Evolutionary conservation across 1,140 invertebrate genomes (phyloP).

Genomic region (Cydia amplana): DNA sequence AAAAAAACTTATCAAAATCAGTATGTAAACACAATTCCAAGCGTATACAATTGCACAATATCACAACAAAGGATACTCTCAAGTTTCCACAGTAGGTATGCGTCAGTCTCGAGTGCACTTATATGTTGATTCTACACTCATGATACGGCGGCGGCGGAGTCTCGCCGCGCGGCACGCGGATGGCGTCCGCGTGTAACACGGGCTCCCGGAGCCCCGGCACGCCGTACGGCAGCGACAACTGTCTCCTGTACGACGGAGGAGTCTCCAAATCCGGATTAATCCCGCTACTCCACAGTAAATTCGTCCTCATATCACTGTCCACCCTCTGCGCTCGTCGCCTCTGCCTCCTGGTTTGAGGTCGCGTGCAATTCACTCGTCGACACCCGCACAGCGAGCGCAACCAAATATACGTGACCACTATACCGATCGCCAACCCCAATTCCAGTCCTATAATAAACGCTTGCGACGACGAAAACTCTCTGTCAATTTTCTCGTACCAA

Average conservation of each 20-base stretch:
- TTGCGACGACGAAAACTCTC: constrained; percentile 69
- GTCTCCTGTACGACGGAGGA: constrained; percentile 63
- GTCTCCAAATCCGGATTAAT: constrained; percentile 66
- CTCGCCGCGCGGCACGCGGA: constrained; percentile 53
- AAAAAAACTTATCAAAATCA: background rate
- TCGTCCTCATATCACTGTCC: constrained; percentile 65
- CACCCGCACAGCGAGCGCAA: constrained; percentile 63
- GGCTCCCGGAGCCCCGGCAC: constrained; percentile 42
- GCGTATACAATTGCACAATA: constrained; percentile 18
- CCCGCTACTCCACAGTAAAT: constrained; percentile 64
- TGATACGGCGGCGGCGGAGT: constrained; percentile 75
- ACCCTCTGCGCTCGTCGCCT: constrained; percentile 49
- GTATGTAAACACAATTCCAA: background rate
- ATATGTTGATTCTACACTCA: constrained; percentile 53
- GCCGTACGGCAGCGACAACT: constrained; percentile 55
- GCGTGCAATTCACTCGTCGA: constrained; percentile 47
- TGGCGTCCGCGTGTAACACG: constrained; percentile 50
- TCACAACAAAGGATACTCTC: constrained; percentile 18
- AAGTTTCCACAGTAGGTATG: background rate
- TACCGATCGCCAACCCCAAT: constrained; percentile 69
- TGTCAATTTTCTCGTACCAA: constrained; percentile 67
- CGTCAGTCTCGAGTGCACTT: background rate
- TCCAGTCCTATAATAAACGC: constrained; percentile 70
- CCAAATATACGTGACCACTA: constrained; percentile 73
- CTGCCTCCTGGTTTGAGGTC: constrained; percentile 47